Percentiles rank a stretch among this genome's conserved stretches.
These are phyloP conservation scores for Lysandra bellargus DNA, from an alignment of 2,888 invertebrate genomes.

Conservation along the genomic window DNA sequence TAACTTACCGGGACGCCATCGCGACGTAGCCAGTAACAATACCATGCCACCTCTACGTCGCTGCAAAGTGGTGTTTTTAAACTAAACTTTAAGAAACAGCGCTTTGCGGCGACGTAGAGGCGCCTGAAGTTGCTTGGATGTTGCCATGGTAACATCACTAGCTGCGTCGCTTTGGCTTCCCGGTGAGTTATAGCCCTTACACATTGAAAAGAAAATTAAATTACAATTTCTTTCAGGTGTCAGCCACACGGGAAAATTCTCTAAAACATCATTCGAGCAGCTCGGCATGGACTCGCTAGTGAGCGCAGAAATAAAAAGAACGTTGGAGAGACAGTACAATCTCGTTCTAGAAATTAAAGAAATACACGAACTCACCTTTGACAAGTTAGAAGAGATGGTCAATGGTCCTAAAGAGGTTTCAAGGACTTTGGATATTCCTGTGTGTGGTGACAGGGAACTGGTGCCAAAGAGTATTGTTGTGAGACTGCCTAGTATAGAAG, in stretches of 20 bases:
- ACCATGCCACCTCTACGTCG: too few relatives aligned
- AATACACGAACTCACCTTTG: conserved; percentile 91
- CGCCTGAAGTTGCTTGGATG: too few relatives aligned
- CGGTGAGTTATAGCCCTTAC: too few relatives aligned
- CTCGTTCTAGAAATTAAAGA: conserved; percentile 94
- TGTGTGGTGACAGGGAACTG: conserved; percentile 70
- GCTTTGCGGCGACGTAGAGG: too few relatives aligned
- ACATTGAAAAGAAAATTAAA: too few relatives aligned
- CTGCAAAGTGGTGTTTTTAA: too few relatives aligned
- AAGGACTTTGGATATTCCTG: conserved; percentile 27
- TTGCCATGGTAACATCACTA: too few relatives aligned
- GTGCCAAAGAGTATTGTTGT: conserved; percentile 88
- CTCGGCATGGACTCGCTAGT: conserved; percentile 99
- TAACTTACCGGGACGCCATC: too few relatives aligned
- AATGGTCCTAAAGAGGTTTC: conserved; percentile 45
- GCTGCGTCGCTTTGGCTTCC: too few relatives aligned
- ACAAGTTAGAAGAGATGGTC: conserved; percentile 83
- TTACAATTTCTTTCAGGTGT: conserved; percentile 79
- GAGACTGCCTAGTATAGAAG: conserved; percentile 80
- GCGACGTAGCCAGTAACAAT: too few relatives aligned
- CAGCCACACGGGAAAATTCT: conserved; percentile 89
- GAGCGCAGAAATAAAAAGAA: conserved; percentile 99
- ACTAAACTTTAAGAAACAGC: too few relatives aligned
- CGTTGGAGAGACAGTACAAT: conserved; percentile 95
- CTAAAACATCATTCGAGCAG: conserved; percentile 91